phyloP scores from a whole-genome alignment of 2,113 vertebrate species.

The Periophthalmodon schlosseri region DNA sequence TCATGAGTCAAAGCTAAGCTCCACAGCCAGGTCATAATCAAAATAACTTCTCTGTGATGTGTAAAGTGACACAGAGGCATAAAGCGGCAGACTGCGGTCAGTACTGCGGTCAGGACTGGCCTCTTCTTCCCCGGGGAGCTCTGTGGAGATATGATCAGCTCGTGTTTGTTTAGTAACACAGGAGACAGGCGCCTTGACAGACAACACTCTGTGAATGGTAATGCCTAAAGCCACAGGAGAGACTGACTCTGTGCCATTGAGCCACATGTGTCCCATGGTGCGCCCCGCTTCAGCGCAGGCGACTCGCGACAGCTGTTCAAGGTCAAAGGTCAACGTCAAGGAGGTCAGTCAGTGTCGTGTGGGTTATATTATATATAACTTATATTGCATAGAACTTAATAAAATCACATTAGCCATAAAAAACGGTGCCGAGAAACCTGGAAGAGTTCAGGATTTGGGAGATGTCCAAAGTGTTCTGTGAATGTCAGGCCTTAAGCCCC shows the following conservation, averaged over 20 bases:
- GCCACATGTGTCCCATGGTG: constrained; percentile 21
- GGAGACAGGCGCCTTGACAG: constrained; percentile 46
- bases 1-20: constrained; percentile 16
- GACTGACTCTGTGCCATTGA: constrained; percentile 57
- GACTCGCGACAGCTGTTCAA: constrained; percentile 66
- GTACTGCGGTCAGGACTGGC: neutral
- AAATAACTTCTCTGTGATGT: constrained; percentile 63
- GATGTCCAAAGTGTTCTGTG: constrained; percentile 29
- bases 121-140: constrained; percentile 36
- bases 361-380: neutral
- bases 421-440: constrained; percentile 19
- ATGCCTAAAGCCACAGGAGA: constrained; percentile 58
- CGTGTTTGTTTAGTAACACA: constrained; percentile 70
- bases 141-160: constrained; percentile 51
- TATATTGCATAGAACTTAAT: neutral
- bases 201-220: constrained; percentile 61
- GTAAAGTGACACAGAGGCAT: constrained; percentile 60
- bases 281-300: constrained; percentile 33
- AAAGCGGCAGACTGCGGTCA: constrained; percentile 58
- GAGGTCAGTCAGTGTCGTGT: constrained; percentile 21
- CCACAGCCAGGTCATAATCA: constrained; percentile 52
- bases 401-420: neutral
- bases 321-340: constrained; percentile 60
- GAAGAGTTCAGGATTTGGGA: constrained; percentile 38
- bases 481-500: constrained; percentile 20